These are phyloP conservation scores for Nansenia antarctica DNA, from an alignment of 2,113 vertebrate genomes.

Conservation along the genomic window DNA sequence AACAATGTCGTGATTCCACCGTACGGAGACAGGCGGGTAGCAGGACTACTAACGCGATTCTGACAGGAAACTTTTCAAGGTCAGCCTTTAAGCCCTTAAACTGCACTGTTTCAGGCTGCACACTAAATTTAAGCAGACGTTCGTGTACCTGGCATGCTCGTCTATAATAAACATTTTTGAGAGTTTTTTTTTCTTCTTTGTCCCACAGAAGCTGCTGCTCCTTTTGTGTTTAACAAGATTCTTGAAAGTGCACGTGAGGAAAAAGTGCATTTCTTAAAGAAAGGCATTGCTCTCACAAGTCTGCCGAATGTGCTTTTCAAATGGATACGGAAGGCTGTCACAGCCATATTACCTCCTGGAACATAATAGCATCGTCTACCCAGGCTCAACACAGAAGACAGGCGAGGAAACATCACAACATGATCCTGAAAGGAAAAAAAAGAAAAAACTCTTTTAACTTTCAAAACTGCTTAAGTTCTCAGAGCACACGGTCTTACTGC, in stretches of 20 bases:
- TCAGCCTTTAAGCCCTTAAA: conserved; percentile 78
- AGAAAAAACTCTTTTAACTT: conserved; percentile 78
- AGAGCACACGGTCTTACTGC: conserved; percentile 65
- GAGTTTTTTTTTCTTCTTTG: conserved; percentile 61
- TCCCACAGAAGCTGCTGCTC: conserved; percentile 68
- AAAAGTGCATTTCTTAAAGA: conserved; percentile 77
- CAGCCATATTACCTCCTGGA: conserved; percentile 69
- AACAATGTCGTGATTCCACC: conserved; percentile 77
- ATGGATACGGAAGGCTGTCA: conserved; percentile 74
- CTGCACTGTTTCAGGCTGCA: conserved; percentile 66
- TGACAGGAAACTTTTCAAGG: conserved; percentile 78
- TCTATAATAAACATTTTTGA: conserved; percentile 57
- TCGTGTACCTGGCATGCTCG: conserved; percentile 66
- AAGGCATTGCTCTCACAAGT: conserved; percentile 61
- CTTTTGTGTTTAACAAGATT: conserved; percentile 79
- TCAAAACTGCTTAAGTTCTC: conserved; percentile 81
- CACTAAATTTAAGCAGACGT: conserved; percentile 68
- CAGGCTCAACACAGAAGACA: conserved; percentile 72
- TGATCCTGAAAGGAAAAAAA: conserved; percentile 71
- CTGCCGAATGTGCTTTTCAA: conserved; percentile 66
- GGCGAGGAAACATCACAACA: conserved; percentile 74
- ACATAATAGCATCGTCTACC: conserved; percentile 73
- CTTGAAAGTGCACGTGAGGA: conserved; percentile 76
- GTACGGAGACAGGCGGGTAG: conserved; percentile 72
- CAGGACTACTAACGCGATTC: conserved; percentile 73